Evolutionary conservation across 2,113 vertebrate species (phyloP).

Genomic region (Shinisaurus crocodilurus): DNA sequence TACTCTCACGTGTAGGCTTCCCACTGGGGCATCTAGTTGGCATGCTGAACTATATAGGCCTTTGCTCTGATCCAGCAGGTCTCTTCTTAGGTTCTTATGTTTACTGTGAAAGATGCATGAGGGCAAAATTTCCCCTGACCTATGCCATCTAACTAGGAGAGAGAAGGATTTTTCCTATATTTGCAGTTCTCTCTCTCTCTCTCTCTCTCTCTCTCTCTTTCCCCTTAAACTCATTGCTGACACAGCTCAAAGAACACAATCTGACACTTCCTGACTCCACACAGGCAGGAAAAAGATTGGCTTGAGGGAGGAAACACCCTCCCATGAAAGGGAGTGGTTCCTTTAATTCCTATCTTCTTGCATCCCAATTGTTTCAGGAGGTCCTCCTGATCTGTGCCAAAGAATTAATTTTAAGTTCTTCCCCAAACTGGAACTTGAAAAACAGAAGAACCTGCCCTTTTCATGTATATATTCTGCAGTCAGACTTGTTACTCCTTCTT

Average conservation of each 20-base stretch:
- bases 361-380: neutral
- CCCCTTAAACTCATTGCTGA: neutral
- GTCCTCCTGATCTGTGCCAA: neutral
- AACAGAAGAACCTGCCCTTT: neutral
- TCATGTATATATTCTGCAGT: neutral
- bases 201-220: neutral
- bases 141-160: neutral
- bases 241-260: neutral
- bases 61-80: too few relatives aligned
- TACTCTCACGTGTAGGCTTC: too few relatives aligned
- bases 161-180: neutral
- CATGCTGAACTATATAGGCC: too few relatives aligned
- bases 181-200: neutral
- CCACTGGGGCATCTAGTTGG: too few relatives aligned
- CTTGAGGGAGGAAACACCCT: neutral
- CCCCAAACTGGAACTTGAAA: neutral
- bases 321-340: neutral
- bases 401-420: neutral
- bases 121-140: neutral
- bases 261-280: neutral
- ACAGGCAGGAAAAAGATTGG: neutral
- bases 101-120: neutral
- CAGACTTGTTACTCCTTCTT: slow-evolving; percentile 23
- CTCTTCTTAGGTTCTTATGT: too few relatives aligned
- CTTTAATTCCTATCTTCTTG: neutral